Evolutionary conservation across 1,140 invertebrate genomes (phyloP).

Genomic region (Apis cerana): DNA sequence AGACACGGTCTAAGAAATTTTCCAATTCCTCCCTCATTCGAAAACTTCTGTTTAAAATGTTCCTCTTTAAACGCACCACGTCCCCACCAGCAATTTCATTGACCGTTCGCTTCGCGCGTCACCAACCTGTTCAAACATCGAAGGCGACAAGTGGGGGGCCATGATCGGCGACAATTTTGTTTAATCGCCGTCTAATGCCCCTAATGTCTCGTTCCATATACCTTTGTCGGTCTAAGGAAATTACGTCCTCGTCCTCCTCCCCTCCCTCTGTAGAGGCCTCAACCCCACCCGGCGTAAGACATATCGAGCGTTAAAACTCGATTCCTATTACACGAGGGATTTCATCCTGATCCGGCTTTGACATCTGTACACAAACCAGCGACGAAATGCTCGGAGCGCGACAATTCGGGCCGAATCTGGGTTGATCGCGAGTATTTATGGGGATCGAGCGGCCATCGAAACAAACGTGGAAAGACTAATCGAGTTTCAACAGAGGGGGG

Average conservation of each 20-base stretch:
- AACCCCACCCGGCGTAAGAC: background rate
- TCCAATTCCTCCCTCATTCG: too few species aligned
- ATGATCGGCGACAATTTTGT: slow-evolving; percentile 59
- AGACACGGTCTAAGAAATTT: too few species aligned
- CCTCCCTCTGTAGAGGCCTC: background rate
- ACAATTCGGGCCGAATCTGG: slow-evolving; percentile 36
- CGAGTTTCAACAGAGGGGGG: background rate
- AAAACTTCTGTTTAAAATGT: slow-evolving; percentile 17
- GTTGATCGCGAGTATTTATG: slow-evolving; percentile 47
- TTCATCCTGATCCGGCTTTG: slow-evolving; percentile 50
- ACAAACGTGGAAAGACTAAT: background rate
- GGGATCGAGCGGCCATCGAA: slow-evolving; percentile 12
- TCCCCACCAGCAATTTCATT: background rate
- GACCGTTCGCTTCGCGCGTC: slow-evolving; percentile 16
- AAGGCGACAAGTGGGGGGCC: slow-evolving; percentile 20
- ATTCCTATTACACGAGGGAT: slow-evolving; percentile 52
- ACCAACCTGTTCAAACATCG: slow-evolving; percentile 28
- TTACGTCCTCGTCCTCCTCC: slow-evolving; percentile 22
- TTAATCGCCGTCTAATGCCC: slow-evolving; percentile 60
- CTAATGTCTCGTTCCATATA: slow-evolving; percentile 58
- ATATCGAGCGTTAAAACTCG: slow-evolving; percentile 57
- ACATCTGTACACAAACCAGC: slow-evolving; percentile 38
- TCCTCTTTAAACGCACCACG: slow-evolving; percentile 17
- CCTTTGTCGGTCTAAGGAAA: slow-evolving; percentile 56
- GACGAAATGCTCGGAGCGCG: slow-evolving; percentile 3